phyloP scores from a whole-genome alignment of 2,797 vertebrate genomes.

The Meriones psammophilus region DNA sequence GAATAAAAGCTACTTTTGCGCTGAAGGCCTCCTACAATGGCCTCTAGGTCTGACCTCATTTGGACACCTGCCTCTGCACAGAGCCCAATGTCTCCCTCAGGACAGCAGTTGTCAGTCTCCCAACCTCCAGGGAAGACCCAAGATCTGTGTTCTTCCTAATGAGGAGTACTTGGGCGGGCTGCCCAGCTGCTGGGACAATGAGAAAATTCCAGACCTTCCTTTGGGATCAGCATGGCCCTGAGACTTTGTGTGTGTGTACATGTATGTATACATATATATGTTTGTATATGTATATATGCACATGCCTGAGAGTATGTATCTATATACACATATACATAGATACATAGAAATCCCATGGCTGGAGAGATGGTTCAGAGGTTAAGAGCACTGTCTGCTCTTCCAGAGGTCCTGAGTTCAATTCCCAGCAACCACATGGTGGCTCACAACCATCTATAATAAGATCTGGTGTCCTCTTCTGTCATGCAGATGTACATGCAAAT shows the following conservation, averaged over 20 bases:
- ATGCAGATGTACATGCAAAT: no score
- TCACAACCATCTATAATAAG: no score
- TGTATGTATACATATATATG: not conserved
- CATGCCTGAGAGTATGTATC: not conserved
- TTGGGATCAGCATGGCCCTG: not conserved
- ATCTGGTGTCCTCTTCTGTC: no score
- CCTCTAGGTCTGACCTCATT: not conserved
- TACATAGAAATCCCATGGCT: not conserved
- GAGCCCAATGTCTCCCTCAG: not conserved
- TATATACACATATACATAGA: not conserved
- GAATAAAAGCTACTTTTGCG: no score
- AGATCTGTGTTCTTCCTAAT: not conserved
- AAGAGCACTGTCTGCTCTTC: no score
- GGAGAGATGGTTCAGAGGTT: no score
- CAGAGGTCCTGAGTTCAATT: no score
- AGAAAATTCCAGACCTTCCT: not conserved
- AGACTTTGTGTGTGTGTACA: not conserved
- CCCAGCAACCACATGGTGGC: no score
- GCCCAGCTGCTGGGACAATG: not conserved
- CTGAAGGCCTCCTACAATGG: not conserved
- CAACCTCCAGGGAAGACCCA: not conserved
- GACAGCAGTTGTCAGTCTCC: not conserved
- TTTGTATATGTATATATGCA: not conserved
- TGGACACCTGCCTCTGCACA: not conserved
- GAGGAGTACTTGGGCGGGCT: no score